Percentiles rank a stretch among this genome's conserved stretches.
Conservation (phyloP, 2,797 vertebrate species). For the Sciurus carolinensis region DNA sequence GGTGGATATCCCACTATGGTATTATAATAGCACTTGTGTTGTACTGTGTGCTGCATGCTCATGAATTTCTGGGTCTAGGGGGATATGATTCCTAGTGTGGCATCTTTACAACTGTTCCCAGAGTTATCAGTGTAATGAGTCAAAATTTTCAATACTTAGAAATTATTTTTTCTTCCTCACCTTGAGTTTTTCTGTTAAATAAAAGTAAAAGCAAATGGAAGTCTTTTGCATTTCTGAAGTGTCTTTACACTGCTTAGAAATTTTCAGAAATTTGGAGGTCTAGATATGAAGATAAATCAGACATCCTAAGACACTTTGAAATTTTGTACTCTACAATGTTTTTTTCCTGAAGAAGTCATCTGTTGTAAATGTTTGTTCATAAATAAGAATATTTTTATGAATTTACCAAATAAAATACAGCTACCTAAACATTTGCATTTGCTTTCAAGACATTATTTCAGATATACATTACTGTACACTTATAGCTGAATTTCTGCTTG, state of each 20-base stretch:
- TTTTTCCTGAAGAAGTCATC: not conserved
- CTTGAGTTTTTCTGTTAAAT: not conserved
- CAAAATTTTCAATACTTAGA: not conserved
- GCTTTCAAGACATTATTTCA: not conserved
- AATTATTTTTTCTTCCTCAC: not conserved
- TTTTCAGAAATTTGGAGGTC: not conserved
- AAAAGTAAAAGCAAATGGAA: constrained; percentile 40
- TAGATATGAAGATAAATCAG: not conserved
- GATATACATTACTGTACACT: not conserved
- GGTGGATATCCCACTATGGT: not conserved
- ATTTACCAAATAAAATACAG: constrained; percentile 8
- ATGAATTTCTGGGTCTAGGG: not conserved
- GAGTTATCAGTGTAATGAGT: not conserved
- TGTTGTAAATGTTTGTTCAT: constrained; percentile 7
- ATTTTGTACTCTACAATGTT: not conserved
- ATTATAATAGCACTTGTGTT: not conserved
- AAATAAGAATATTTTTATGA: constrained; percentile 5
- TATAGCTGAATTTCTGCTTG: not conserved
- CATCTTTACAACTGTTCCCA: not conserved
- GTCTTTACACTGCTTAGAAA: not conserved
- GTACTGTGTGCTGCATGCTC: fast-evolving
- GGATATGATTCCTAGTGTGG: not conserved
- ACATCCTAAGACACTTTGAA: not conserved
- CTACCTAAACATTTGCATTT: constrained; percentile 35
- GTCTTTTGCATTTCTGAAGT: not conserved